These are phyloP conservation scores for Drosophila mercatorum DNA, from an alignment of 2,888 invertebrate genomes.

Conservation along the genomic window DNA sequence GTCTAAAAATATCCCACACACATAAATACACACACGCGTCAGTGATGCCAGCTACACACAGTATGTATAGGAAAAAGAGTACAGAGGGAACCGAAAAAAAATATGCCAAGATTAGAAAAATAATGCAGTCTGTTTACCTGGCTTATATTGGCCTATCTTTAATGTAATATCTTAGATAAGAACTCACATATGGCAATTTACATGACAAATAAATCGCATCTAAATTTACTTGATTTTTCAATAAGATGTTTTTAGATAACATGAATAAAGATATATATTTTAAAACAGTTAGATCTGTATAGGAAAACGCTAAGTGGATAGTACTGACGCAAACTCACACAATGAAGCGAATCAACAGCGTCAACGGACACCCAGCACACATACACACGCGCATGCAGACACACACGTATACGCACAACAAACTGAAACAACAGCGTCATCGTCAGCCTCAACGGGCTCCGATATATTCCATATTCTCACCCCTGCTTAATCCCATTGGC, in stretches of 20 bases:
- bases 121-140: not conserved
- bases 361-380: not conserved
- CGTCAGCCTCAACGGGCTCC: slow-evolving; percentile 51
- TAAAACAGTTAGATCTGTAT: not conserved
- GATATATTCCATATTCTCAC: slow-evolving; percentile 20
- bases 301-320: slow-evolving; percentile 1
- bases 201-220: not conserved
- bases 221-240: not conserved
- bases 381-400: slow-evolving; percentile 2
- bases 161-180: not conserved
- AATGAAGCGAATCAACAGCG: not conserved
- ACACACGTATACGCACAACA: slow-evolving; percentile 1
- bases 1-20: slow-evolving; percentile 67
- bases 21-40: not conserved
- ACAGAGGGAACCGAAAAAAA: not conserved
- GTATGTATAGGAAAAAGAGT: not conserved
- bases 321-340: slow-evolving; percentile 13
- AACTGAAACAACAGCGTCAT: slow-evolving; percentile 47
- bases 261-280: not conserved
- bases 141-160: not conserved
- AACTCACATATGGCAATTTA: slow-evolving; percentile 35
- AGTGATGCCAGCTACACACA: not conserved
- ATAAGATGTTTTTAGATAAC: not conserved
- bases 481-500: slow-evolving; percentile 15
- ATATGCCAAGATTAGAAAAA: not conserved